These are phyloP conservation scores for Thamnophis elegans DNA, from an alignment of 2,797 vertebrate species.

Conservation along the genomic window DNA sequence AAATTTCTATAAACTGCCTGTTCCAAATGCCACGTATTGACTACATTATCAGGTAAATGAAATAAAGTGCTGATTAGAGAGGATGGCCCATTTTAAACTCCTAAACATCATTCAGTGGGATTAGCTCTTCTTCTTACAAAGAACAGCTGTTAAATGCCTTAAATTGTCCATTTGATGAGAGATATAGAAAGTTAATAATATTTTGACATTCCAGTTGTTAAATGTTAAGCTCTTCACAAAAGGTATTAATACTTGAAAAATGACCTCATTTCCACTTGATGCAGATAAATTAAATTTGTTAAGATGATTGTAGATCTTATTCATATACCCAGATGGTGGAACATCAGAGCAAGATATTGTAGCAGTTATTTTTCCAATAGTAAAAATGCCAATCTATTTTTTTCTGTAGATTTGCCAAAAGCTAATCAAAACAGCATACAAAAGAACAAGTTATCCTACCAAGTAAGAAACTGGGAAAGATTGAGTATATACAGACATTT, in stretches of 20 bases:
- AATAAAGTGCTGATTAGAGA: conserved; percentile 4
- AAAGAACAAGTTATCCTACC: background rate
- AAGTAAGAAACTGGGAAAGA: background rate
- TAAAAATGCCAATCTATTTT: background rate
- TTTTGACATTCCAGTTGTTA: conserved; percentile 19
- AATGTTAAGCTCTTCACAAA: conserved; percentile 30
- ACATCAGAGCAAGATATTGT: background rate
- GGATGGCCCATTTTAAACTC: background rate
- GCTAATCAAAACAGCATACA: background rate
- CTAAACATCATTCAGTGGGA: background rate
- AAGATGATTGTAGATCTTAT: conserved; percentile 25
- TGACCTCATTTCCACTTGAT: conserved; percentile 14
- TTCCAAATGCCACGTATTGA: background rate
- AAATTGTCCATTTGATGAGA: conserved; percentile 28
- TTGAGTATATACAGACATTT: background rate
- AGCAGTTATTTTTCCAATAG: background rate
- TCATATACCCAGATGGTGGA: background rate
- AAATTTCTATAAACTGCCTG: background rate
- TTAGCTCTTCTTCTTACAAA: conserved; percentile 4
- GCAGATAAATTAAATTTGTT: conserved; percentile 29
- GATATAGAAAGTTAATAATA: conserved; percentile 3
- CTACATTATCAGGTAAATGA: background rate
- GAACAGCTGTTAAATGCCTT: conserved; percentile 14
- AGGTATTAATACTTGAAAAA: conserved; percentile 19
- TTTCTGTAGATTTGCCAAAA: background rate